Evolutionary conservation across 2,797 vertebrate genomes (phyloP), one percentile per base, ranked within the genome.

Genomic region (Aulostomus chinensis): DNA sequence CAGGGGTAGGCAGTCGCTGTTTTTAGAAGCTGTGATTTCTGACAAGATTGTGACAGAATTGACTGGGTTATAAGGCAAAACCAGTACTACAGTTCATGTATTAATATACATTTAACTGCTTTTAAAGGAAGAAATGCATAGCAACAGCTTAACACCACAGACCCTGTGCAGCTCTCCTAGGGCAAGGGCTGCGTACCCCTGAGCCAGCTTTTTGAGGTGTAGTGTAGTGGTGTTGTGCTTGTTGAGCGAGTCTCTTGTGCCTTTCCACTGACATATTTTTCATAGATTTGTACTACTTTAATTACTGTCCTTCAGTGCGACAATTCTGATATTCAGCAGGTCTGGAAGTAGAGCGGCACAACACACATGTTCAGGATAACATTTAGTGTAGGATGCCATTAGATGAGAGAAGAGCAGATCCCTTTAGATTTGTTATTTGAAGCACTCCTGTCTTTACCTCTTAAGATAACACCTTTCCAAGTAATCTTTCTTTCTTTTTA

Each of bases 261-360:
- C 83, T 81, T 86, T 81, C 73, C 66, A 84, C 63, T 77, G 69
- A 77, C 63, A 46, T 76, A 84, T 89, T 87, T 92, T 91, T 89
- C 82, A 84, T 88, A 79, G 80, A 75, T 91, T 89, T 90, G 75
- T 90, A 84, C 37, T 79, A 79, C 80, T 82, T 89, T 88, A 76
- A 68, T 88, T 77, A 83, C 80, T 72, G 64, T 85, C 85, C 81
- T 32, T 78, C 78, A 67, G 76, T 86, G 70, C 84, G 78, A 81
- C 65, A 68, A 75, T 71, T 76, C 36, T 69, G 63, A 84, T 82
- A 86, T 92, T 92, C 91, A 93, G 89, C 90, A 84, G 88, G 90
- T 80, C 85, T 89, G 86, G 88, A 89, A 75, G 71, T 83, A 78
- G 81, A 86, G 81, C 57, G 77, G 81, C 84, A 89, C 78, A 80